Base-by-base conservation (phyloP, 2,888 invertebrate genomes). In the Nomada ferruginata region DNA sequence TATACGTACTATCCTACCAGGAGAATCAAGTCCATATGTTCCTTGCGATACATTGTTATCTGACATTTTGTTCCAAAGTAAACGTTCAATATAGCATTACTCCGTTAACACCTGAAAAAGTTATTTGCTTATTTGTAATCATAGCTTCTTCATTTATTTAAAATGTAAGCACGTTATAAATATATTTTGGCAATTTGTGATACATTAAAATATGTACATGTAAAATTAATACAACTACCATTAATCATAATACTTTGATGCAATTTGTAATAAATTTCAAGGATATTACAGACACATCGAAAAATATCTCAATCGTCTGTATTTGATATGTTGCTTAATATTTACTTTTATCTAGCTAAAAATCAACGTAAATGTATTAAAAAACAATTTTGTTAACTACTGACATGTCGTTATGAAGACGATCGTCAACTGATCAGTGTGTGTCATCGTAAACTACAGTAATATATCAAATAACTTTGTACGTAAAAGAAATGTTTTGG, bases 31-130 rank as follows among this genome's bases (percentile, higher is more conserved):
- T 50, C 90, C 89, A 65, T 87, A 89, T 3, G 90, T 87, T 26
- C 86, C 74, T 52, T 88, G 87, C 23, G 91, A 87, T 44, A 87
- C 82, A 82, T 84, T 91, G 55, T 91, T 89, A 53, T 91, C 91
- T n/a, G 93, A 93, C 93, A 93, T 93, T 69, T 55, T 89, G 61
- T 84, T 57, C 65, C 23, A 53, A 59, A 55, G 42, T 60, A 42
- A 70, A 29, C n/a, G 57, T 60, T 85, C 53, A 83, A 13, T 74
- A 72, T 44, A 73, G 55, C 66, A 70, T 73, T 42, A 77, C 63
- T 63, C 79, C 74, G 59, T 79, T 72, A 36, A 68, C 20, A 44
- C 52, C 83, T 84, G 55, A 29, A 76, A 80, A 69, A 18, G 26
- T 50, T 57, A 9, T 42, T 53, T 13, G 50, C 29, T 61, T 26